A percentile compares a stretch with the other conserved stretches of the same genome.
Evolutionary conservation across 2,113 vertebrate species (phyloP).

Genomic region (Jacana jacana): DNA sequence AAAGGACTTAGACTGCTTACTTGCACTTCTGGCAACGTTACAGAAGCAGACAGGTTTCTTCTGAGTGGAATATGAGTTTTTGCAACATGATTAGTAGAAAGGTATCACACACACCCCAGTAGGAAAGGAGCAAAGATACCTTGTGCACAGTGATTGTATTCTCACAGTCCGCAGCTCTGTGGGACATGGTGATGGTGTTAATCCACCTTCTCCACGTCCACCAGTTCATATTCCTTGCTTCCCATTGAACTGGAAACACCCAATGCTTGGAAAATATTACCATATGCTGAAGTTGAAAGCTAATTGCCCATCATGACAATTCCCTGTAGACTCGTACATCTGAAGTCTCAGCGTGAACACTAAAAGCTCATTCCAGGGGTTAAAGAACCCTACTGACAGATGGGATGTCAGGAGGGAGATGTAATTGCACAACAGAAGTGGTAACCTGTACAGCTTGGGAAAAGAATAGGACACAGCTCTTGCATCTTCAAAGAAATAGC

Average conservation of each 20-base stretch:
- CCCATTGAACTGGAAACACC: neutral
- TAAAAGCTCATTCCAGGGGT: neutral
- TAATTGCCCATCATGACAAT: conserved; percentile 22
- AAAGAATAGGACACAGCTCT: neutral
- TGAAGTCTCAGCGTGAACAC: neutral
- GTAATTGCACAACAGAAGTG: neutral
- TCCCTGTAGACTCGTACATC: neutral
- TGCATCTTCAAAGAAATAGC: conserved; percentile 9
- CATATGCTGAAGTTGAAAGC: neutral
- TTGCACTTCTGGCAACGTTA: conserved; percentile 27
- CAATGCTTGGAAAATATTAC: neutral
- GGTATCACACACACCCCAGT: neutral
- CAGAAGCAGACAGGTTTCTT: neutral
- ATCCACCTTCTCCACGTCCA: neutral
- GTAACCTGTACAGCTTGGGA: neutral
- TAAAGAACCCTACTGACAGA: neutral
- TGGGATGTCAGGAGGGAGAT: conserved; percentile 3
- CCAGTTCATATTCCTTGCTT: too few species aligned
- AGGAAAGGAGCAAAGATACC: neutral
- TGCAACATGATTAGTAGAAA: neutral
- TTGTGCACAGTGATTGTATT: neutral
- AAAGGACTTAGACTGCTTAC: neutral
- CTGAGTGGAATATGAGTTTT: neutral
- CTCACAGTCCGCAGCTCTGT: neutral
- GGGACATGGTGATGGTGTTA: neutral